phyloP scores from a whole-genome alignment of 2,113 vertebrate genomes.

The Neodon shergylaensis region DNA sequence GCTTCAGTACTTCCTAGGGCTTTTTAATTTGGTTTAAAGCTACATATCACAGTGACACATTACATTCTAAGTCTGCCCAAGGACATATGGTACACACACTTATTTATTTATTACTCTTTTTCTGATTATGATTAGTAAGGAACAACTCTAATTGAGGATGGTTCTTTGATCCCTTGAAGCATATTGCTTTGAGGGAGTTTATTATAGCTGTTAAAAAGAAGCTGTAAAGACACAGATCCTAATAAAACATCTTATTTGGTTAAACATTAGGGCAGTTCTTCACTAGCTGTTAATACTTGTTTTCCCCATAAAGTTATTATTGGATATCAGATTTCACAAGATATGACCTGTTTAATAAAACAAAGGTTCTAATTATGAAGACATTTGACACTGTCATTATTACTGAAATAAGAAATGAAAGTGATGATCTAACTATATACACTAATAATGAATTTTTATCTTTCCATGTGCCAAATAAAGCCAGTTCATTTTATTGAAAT shows the following conservation, averaged over 20 bases:
- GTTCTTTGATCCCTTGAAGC: conserved; percentile 68
- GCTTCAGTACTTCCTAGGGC: neutral
- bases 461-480: neutral
- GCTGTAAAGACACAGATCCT: conserved; percentile 66
- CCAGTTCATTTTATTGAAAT: neutral
- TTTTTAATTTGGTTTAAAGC: conserved; percentile 65
- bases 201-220: conserved; percentile 68
- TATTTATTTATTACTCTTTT: conserved; percentile 58
- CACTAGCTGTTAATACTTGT: conserved; percentile 37
- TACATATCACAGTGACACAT: conserved; percentile 16
- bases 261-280: conserved; percentile 65
- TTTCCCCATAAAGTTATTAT: conserved; percentile 51
- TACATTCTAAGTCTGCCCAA: conserved; percentile 47
- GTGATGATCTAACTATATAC: neutral
- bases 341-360: neutral
- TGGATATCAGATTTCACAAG: conserved; percentile 49
- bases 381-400: neutral
- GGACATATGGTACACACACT: conserved; percentile 52
- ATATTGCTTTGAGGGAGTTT: conserved; percentile 72
- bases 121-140: conserved; percentile 63
- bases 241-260: conserved; percentile 73
- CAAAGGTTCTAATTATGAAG: neutral
- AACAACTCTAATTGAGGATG: conserved; percentile 66
- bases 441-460: neutral
- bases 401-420: neutral